Percentiles rank a stretch among this genome's conserved stretches.
phyloP scores from a whole-genome alignment of 2,888 invertebrate species.

The Chloroclysta siterata region DNA sequence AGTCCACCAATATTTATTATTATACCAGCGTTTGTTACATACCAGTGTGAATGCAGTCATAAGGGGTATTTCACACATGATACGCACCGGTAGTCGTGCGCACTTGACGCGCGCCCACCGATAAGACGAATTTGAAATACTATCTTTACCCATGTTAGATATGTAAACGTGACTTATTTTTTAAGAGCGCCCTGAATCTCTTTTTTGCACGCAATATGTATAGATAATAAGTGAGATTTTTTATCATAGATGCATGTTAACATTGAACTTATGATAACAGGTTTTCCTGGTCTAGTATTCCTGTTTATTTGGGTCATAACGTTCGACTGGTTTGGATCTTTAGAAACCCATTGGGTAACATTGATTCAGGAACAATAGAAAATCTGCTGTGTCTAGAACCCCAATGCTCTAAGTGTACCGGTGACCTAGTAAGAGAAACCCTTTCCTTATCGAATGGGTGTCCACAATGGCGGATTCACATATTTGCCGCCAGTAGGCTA shows the following conservation, averaged over 20 bases:
- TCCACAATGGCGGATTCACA: no score
- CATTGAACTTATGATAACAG: neutral
- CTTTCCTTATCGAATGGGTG: no score
- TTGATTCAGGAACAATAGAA: no score
- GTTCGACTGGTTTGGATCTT: no score
- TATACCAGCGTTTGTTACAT: constrained; percentile 17
- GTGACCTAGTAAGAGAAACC: no score
- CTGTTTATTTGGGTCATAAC: no score
- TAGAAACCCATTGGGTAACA: no score
- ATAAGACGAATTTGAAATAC: constrained; percentile 49
- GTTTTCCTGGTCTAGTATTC: no score
- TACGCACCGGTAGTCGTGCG: constrained; percentile 50
- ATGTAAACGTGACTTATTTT: constrained; percentile 46
- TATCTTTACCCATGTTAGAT: constrained; percentile 41
- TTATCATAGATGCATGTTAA: neutral
- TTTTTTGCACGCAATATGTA: constrained; percentile 13
- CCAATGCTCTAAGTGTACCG: no score
- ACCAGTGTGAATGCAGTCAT: constrained; percentile 36
- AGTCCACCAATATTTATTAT: no score
- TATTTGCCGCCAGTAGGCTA: no score
- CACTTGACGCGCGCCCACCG: constrained; percentile 46
- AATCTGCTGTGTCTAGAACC: no score
- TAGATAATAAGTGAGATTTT: neutral
- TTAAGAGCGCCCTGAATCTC: constrained; percentile 8
- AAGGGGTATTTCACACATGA: constrained; percentile 56